Base-by-base conservation (phyloP, 2,888 invertebrate species). In the Lamproptera curius region DNA sequence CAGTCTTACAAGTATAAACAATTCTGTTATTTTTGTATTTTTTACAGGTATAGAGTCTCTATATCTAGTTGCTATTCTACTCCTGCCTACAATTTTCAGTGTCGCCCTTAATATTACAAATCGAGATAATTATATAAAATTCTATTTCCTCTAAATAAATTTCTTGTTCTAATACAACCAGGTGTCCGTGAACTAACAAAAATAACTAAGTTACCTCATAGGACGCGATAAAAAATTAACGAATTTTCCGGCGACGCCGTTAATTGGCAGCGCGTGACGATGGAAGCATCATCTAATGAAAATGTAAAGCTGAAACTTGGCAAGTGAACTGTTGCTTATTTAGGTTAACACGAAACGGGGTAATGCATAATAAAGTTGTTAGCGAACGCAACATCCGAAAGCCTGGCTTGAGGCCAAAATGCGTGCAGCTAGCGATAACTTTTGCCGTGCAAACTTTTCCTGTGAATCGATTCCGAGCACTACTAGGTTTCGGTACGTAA, bases 301-400 rank as follows among this genome's bases (percentile, higher is more conserved):
- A 82, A 81, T 79, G 76, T 81, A 74, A 79, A 77, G 70, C 67
- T 67, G 57, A 73, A 81, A 84, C 75, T 85, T 84, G 84, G 84
- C 84, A 78, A 77, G 70, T 68, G 68, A 71, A 70, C 72, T 71
- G 72, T 73, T 75, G 73, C 76, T 80, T 83, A 82, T 82, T 84
- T 80, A 79, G 76, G 71, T 69, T 67, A 72, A 69, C 71, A 68
- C 70, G 67, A 73, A 72, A 65, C 67, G 59, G 66, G 67, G 75
- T 77, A 76, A 83, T 83, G 79, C 80, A 81, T 82, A 82, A 80
- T 82, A 83, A 82, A 82, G 77, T 76, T 78, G 78, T 77, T 79
- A 76, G 71, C 62, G 67, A 70, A 61, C 60, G 61, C 65, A 61
- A 58, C 62, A 58, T 60, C 54, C 57, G 57, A 58, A 60, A 54